phyloP scores from a whole-genome alignment of 35 echinoderm and acorn worm genomes.

The Stichopus chloronotus region DNA sequence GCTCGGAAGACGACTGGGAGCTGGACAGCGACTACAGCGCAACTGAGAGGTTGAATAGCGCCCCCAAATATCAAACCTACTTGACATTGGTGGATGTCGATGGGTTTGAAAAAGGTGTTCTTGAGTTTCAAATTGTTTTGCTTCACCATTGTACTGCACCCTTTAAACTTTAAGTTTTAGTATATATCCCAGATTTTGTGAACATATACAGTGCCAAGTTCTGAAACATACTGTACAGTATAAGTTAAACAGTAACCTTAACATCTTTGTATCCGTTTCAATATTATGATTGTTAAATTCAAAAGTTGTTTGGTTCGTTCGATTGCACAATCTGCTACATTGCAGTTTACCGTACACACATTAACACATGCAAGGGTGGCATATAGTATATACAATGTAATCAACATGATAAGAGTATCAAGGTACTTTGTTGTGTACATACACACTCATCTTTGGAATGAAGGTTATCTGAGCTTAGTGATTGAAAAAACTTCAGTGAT shows the following conservation, averaged over 20 bases:
- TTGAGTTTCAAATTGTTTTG: neutral
- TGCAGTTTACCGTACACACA: too few species aligned
- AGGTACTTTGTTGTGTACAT: too few species aligned
- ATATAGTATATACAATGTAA: too few species aligned
- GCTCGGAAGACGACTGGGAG: slow-evolving; percentile 49
- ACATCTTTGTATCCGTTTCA: too few species aligned
- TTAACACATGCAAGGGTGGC: too few species aligned
- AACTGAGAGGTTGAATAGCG: slow-evolving; percentile 56
- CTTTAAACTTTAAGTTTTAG: neutral
- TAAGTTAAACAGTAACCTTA: neutral
- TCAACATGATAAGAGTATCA: too few species aligned
- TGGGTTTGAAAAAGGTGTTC: slow-evolving; percentile 40
- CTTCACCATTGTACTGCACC: neutral
- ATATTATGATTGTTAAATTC: too few species aligned
- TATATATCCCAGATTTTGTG: neutral
- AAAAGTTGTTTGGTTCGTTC: too few species aligned
- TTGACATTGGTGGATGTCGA: slow-evolving; percentile 76
- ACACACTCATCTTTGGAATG: too few species aligned
- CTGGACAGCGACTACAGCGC: slow-evolving; percentile 72
- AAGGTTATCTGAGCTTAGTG: too few species aligned
- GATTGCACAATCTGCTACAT: too few species aligned
- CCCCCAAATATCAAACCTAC: slow-evolving; percentile 76
- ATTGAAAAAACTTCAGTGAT: too few species aligned
- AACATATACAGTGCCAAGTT: neutral
- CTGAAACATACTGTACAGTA: neutral